A percentile compares a stretch with the other conserved stretches of the same genome.
phyloP scores from a whole-genome alignment of 2,797 vertebrate genomes.

The Melopsittacus undulatus region DNA sequence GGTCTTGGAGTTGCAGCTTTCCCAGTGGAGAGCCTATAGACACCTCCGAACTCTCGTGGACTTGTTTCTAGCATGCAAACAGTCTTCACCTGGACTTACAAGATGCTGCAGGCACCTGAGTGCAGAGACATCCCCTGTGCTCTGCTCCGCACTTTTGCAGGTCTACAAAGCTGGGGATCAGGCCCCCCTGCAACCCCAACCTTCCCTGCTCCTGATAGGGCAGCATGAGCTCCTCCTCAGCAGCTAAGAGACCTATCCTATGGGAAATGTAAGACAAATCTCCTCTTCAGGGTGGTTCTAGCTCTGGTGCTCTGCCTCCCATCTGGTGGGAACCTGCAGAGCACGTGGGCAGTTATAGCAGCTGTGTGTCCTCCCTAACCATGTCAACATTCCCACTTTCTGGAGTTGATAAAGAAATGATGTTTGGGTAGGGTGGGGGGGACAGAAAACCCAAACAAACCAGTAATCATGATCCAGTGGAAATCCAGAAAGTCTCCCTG shows the following conservation, averaged over 20 bases:
- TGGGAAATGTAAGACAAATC: background rate
- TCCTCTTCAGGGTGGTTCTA: background rate
- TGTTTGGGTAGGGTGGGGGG: rapidly evolving
- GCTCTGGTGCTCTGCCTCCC: background rate
- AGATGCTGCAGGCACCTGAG: background rate
- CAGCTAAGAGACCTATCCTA: background rate
- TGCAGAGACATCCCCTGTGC: rapidly evolving
- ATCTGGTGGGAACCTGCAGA: conserved; percentile 18
- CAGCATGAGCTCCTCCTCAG: background rate
- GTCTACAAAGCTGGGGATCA: background rate
- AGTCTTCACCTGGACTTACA: rapidly evolving
- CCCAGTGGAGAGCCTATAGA: background rate
- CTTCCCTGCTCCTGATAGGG: background rate
- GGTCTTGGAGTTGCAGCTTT: background rate
- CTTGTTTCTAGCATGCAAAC: background rate
- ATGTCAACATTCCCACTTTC: background rate
- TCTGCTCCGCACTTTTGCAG: background rate
- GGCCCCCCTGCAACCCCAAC: background rate
- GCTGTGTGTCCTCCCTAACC: background rate
- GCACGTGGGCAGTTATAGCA: background rate
- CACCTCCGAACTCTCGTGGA: background rate
- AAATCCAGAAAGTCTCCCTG: background rate
- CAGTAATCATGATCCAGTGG: background rate
- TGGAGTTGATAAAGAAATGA: background rate
- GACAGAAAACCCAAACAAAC: background rate